Conservation (phyloP, 2,888 invertebrate species). For the Escarpia spicata region DNA sequence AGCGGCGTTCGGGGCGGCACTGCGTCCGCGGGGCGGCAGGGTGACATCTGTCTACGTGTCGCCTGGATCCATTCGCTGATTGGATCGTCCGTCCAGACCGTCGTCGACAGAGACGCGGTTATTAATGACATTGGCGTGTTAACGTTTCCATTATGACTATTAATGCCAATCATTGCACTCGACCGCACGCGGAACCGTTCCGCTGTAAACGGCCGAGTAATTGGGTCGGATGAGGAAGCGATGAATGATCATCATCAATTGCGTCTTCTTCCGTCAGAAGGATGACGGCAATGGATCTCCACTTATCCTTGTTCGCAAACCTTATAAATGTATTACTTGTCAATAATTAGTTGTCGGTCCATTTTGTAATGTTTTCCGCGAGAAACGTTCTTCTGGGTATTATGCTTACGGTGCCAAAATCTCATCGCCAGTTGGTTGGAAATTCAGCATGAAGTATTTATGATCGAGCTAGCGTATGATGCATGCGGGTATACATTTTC, state of each 20-base stretch:
- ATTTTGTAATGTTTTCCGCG: neutral
- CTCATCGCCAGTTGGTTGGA: no score
- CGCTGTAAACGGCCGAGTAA: neutral
- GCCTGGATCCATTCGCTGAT: neutral
- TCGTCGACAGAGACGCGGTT: neutral
- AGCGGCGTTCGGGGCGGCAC: neutral
- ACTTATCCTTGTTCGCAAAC: neutral
- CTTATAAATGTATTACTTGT: neutral
- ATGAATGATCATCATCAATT: neutral
- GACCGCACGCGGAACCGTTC: neutral
- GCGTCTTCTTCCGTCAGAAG: neutral
- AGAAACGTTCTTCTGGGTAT: no score
- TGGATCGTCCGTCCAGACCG: neutral
- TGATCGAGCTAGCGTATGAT: no score
- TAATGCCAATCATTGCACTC: neutral
- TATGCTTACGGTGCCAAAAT: no score
- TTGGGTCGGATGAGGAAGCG: neutral
- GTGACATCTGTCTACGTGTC: neutral
- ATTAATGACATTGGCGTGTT: neutral
- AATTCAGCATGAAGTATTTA: no score
- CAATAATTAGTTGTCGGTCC: neutral
- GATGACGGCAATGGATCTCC: neutral
- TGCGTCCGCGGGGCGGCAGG: neutral
- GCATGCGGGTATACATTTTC: no score
- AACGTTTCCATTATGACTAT: constrained; percentile 16